Percentiles rank a stretch among this genome's conserved stretches.
Evolutionary conservation across 92 coral and sea anemone species (phyloP).

Genomic region (Chrysogorgia sp.): DNA sequence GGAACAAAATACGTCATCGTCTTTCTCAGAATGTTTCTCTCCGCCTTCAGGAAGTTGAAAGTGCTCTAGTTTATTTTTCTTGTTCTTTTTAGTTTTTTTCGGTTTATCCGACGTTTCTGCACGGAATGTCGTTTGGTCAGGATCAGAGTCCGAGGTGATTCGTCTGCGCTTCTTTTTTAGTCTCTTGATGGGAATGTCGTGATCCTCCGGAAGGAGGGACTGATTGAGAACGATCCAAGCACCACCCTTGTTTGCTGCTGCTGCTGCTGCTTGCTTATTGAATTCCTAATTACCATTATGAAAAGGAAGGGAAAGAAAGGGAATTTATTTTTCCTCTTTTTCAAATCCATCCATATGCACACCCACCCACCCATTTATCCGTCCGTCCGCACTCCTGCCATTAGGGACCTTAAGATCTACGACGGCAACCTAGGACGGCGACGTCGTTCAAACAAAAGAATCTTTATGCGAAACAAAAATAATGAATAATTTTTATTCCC

Average conservation of each 20-base stretch:
- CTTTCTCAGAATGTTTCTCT: conserved; percentile 48
- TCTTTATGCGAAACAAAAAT: too few species aligned
- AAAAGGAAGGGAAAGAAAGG: not conserved
- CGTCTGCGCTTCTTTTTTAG: conserved; percentile 24
- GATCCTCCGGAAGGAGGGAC: not conserved
- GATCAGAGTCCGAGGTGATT: conserved; percentile 28
- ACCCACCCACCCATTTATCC: not conserved
- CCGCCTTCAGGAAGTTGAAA: conserved; percentile 30
- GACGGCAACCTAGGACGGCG: too few species aligned
- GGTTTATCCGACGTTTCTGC: conserved; percentile 59
- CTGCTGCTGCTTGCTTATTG: not conserved
- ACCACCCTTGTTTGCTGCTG: not conserved
- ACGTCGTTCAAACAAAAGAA: too few species aligned
- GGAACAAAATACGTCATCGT: conserved; percentile 53
- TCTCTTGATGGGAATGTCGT: conserved; percentile 21
- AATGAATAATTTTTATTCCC: too few species aligned
- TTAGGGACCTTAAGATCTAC: too few species aligned
- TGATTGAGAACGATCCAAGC: conserved; percentile 6
- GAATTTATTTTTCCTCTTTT: not conserved
- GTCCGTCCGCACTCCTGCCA: not conserved
- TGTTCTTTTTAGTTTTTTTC: conserved; percentile 71
- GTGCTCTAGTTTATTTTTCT: conserved; percentile 62
- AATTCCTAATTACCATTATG: not conserved
- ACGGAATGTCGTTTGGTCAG: conserved; percentile 14
- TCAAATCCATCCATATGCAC: not conserved